Base-by-base conservation (phyloP, 2,797 vertebrate genomes). In the Alauda arvensis region DNA sequence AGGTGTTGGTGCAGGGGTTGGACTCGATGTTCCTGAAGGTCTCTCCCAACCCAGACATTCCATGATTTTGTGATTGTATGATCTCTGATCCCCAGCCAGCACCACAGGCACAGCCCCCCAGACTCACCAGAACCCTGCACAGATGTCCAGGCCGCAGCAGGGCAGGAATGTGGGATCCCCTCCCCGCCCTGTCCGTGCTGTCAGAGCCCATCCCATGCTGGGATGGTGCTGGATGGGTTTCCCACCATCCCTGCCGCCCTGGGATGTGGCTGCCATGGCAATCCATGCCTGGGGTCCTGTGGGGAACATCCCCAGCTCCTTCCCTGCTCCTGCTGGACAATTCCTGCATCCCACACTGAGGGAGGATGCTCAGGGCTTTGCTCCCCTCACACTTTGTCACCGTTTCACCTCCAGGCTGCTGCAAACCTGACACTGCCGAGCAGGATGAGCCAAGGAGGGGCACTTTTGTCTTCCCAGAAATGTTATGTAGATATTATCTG, bases 331-430 rank as follows among this genome's bases (percentile, higher is more conserved):
- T 8, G 23, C 8, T 9, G 53, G 85, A 42, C 45, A 59, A 15
- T 8, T 28, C 15, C 43, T 16, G 23, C 48, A 48, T 6, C 49
- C 12, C 52, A 6, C 12, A 29, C 56, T 23, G 43, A 37, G 68
- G 37, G 26, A 71, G 40, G 23, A 7, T 63, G 48, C 0, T 0
- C 31, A 7, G 34, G 14, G 9, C 40, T 70, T 45, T 52, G 39
- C 25, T 42, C 8, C 0, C 0, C 57, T 66, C 11, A 6, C 11
- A 0, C 9, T 48, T 3, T 12, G 29, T 15, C 70, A 5, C 45
- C 16, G 1, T 68, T 75, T 48, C 43, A 17, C 1, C 0, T 45
- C 52, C 72, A 26, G 77, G 8, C 42, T 37, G 59, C 70, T 83
- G 69, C 51, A 71, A 48, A 59, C 28, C 21, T 16, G 39, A 5